Evolutionary conservation across 2,113 vertebrate species (phyloP).

Genomic region (Nycticorax nycticorax): DNA sequence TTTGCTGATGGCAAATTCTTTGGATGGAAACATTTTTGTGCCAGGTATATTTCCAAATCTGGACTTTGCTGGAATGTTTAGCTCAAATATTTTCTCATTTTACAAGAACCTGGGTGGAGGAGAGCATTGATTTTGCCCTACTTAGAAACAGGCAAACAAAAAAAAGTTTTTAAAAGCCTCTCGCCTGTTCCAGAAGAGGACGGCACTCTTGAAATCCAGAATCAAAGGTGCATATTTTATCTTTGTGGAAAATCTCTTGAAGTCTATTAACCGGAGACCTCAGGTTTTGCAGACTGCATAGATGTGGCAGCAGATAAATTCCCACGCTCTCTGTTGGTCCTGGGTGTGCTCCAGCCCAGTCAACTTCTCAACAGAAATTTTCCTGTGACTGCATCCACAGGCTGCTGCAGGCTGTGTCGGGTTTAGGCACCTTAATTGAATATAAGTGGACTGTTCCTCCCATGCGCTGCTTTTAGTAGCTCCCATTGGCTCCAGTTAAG

Average conservation of each 20-base stretch:
- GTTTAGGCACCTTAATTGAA: background rate
- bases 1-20: background rate
- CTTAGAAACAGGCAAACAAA: background rate
- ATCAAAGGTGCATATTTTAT: background rate
- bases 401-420: background rate
- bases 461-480: background rate
- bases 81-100: background rate
- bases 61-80: background rate
- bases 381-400: background rate
- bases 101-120: background rate
- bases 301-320: background rate
- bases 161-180: background rate
- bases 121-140: background rate
- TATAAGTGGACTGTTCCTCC: background rate
- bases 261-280: background rate
- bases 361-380: background rate
- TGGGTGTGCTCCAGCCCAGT: background rate
- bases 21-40: background rate
- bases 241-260: background rate
- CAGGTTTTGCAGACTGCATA: background rate
- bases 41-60: background rate
- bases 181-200: background rate
- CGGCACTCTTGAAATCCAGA: background rate
- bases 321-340: background rate
- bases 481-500: background rate